phyloP scores from a whole-genome alignment of 2,113 vertebrate genomes.

The Osmerus eperlanus region DNA sequence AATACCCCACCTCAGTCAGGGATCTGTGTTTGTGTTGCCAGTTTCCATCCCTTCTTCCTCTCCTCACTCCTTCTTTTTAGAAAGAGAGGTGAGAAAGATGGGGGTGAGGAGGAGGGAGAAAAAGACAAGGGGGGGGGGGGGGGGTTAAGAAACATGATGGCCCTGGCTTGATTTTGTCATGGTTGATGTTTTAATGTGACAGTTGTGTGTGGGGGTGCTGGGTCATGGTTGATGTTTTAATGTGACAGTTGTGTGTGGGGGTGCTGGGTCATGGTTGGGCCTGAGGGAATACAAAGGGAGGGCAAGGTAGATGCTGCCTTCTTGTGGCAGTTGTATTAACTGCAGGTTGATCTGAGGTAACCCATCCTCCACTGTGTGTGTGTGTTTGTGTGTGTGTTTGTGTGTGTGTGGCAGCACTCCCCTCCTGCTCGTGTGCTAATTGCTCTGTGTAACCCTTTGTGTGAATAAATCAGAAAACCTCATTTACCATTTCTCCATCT shows the following conservation, averaged over 20 bases:
- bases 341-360: constrained; percentile 59
- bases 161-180: no score
- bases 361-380: constrained; percentile 17
- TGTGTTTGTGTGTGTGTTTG: not conserved
- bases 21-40: not conserved
- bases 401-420: not conserved
- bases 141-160: not conserved
- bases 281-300: constrained; percentile 48
- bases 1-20: constrained; percentile 13
- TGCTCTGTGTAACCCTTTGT: constrained; percentile 55
- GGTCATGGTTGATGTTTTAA: not conserved
- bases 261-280: not conserved
- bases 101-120: not conserved
- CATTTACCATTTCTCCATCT: constrained; percentile 17
- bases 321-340: constrained; percentile 69
- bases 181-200: not conserved
- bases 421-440: constrained; percentile 53
- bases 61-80: no score
- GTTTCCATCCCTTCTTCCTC: not conserved
- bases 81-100: no score
- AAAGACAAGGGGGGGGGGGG: not conserved
- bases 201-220: not conserved
- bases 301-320: constrained; percentile 72
- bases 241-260: not conserved
- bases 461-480: constrained; percentile 59